Conservation (phyloP, 2,888 invertebrate species). For the Sicus ferrugineus region DNA sequence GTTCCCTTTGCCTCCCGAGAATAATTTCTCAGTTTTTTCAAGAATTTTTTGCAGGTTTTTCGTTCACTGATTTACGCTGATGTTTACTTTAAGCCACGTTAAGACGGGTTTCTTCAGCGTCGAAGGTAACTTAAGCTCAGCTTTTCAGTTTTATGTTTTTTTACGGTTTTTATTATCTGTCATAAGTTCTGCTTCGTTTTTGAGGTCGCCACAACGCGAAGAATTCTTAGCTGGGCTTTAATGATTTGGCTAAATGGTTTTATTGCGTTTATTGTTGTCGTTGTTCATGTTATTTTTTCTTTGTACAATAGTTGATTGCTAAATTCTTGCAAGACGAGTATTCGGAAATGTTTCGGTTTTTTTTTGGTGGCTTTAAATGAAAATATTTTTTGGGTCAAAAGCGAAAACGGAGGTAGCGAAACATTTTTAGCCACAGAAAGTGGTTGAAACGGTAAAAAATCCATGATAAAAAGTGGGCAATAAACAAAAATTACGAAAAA, state of each 20-base stretch:
- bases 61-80: neutral
- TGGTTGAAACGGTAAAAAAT: neutral
- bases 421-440: too few species aligned
- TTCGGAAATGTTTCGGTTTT: constrained; percentile 6
- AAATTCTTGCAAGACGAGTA: constrained; percentile 25
- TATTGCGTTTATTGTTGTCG: constrained; percentile 6
- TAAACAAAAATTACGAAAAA: neutral
- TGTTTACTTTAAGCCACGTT: neutral
- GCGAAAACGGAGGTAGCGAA: constrained; percentile 3
- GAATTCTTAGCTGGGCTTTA: constrained; percentile 7
- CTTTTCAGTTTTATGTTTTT: neutral
- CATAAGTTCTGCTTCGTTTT: constrained; percentile 1
- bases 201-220: constrained; percentile 17
- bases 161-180: neutral
- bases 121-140: neutral
- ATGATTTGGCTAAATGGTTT: neutral
- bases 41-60: neutral
- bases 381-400: constrained; percentile 29
- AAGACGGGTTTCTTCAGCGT: neutral
- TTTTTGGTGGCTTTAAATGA: neutral
- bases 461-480: neutral
- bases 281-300: neutral
- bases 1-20: neutral
- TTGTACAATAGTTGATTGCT: constrained; percentile 7
- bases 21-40: neutral